Conservation (phyloP, 2,888 invertebrate genomes). For the Philereme vetulata region DNA sequence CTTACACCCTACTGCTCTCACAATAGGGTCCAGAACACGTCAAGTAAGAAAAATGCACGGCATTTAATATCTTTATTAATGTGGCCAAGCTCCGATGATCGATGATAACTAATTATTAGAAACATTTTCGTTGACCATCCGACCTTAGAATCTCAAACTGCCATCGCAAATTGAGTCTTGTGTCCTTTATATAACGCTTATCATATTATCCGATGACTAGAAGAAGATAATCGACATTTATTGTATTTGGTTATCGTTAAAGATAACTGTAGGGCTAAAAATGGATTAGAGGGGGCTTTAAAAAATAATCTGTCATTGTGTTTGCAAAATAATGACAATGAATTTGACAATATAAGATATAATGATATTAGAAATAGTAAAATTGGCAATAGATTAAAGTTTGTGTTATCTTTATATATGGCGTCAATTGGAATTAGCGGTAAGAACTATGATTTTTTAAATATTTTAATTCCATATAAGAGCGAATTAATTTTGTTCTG, state of each 20-base stretch:
- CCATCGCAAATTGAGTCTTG: constrained; percentile 25
- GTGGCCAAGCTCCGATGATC: constrained; percentile 74
- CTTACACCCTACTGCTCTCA: constrained; percentile 11
- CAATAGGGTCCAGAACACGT: constrained; percentile 18
- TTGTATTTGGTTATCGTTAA: constrained; percentile 79
- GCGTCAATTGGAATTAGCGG: constrained; percentile 16
- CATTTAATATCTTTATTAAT: constrained; percentile 81
- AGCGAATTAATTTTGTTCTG: background rate
- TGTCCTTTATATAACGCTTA: constrained; percentile 18
- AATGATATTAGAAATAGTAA: constrained; percentile 14
- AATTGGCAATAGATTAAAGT: background rate
- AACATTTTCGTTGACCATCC: constrained; percentile 74
- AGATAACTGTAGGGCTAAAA: constrained; percentile 48
- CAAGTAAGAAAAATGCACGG: constrained; percentile 46
- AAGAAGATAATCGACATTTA: constrained; percentile 73
- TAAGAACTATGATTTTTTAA: background rate
- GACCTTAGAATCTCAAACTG: constrained; percentile 50
- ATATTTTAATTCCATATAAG: constrained; percentile 9
- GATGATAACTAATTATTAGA: constrained; percentile 81
- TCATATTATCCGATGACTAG: constrained; percentile 47
- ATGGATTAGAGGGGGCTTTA: constrained; percentile 47
- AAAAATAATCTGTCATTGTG: constrained; percentile 34
- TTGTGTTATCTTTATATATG: background rate
- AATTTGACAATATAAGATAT: constrained; percentile 12
- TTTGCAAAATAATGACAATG: constrained; percentile 38